Percentiles rank a stretch among this genome's conserved stretches.
phyloP scores from a whole-genome alignment of 1,140 invertebrate genomes.

The Aphaenogaster ashmeadi region DNA sequence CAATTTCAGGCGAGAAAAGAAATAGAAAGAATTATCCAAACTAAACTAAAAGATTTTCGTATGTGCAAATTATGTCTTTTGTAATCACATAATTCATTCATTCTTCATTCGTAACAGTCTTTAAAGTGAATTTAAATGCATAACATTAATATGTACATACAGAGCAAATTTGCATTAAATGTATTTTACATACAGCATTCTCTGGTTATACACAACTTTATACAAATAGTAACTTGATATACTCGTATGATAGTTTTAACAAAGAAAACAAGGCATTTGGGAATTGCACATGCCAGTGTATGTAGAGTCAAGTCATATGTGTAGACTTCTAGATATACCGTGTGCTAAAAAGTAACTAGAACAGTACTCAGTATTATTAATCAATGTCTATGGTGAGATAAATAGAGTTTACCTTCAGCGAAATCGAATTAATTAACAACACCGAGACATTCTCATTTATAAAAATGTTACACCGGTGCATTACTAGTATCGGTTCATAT shows the following conservation, averaged over 20 bases:
- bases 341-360: neutral
- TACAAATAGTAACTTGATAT: neutral
- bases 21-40: neutral
- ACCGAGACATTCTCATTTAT: neutral
- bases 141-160: neutral
- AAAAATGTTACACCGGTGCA: neutral
- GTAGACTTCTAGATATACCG: neutral
- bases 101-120: neutral
- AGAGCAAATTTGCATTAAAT: neutral
- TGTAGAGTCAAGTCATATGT: neutral
- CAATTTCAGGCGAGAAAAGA: neutral
- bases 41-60: neutral
- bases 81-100: too few species aligned
- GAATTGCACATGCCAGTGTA: neutral
- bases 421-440: conserved; percentile 48
- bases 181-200: neutral
- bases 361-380: conserved; percentile 32
- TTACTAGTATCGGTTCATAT: neutral
- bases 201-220: neutral
- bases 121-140: neutral
- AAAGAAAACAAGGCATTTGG: neutral
- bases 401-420: neutral
- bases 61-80: neutral
- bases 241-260: neutral
- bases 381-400: conserved; percentile 15